Percentiles rank a stretch among this genome's conserved stretches.
Conservation (phyloP, 2,797 vertebrate species). For the Nannoperca australis region DNA sequence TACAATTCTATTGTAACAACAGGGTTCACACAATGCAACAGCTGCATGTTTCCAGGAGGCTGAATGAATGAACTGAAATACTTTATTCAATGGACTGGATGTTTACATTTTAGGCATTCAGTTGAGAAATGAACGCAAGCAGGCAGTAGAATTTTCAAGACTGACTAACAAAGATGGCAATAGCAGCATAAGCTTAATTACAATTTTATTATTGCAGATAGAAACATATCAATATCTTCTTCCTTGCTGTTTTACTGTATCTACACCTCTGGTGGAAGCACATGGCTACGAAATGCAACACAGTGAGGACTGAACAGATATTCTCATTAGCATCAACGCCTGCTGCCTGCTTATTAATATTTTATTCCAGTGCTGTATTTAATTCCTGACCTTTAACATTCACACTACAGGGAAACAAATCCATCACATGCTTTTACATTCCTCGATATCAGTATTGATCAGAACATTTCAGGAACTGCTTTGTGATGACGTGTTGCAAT, state of each 20-base stretch:
- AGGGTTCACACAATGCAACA: constrained; percentile 22
- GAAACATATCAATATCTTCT: constrained; percentile 26
- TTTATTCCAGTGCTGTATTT: constrained; percentile 32
- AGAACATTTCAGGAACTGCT: neutral
- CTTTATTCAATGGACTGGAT: neutral
- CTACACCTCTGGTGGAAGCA: neutral
- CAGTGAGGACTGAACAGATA: neutral
- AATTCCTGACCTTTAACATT: constrained; percentile 46
- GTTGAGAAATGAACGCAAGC: neutral
- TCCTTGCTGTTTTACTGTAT: neutral
- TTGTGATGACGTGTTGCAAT: neutral
- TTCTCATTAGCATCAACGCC: constrained; percentile 14
- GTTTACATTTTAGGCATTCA: neutral
- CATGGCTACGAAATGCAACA: neutral
- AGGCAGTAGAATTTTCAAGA: neutral
- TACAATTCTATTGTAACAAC: neutral
- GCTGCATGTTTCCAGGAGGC: constrained; percentile 30
- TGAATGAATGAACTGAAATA: neutral
- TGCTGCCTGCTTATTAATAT: constrained; percentile 25
- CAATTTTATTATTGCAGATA: constrained; percentile 26
- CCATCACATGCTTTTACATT: neutral
- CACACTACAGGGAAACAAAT: neutral
- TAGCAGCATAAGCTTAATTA: constrained; percentile 14
- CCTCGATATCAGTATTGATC: neutral
- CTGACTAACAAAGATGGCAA: neutral